Base-by-base conservation (phyloP, 2,888 invertebrate species). In the Scelioninae gen. 1 region DNA sequence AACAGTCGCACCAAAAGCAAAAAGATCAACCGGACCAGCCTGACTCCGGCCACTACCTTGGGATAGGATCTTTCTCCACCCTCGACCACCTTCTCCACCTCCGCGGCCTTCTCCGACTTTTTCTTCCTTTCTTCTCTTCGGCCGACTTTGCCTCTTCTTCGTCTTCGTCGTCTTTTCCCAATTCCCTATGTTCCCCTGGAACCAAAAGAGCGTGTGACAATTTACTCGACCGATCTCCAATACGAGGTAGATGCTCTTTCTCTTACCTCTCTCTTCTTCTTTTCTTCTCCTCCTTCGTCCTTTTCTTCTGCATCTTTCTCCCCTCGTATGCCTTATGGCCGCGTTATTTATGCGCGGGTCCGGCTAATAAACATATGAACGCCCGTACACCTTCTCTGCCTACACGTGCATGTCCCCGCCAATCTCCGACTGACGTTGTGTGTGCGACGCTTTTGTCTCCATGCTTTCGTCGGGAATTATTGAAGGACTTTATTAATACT, bases 361-460 rank as follows among this genome's bases (percentile, higher is more conserved):
- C 87, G 89, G 90, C 92, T 92, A 92, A 92, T 92, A 92, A 92
- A 92, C 92, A 92, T 92, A 92, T 92, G 92, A 92, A 91, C 92
- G 91, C 91, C 91, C 88, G 90, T 90, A 76, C 80, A 78, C 80
- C 74, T 79, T 87, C 89, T 88, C 88, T 88, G 89, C 90, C 88
- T 90, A 87, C 88, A 88, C 86, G 75, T 74, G 81, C 84, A 65
- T 83, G 53, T 80, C 55, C 80, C 80, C 79, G 80, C 79, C 84
- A 71, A 78, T 77, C 82, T 71, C n/a, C 63, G 10, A 11, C 55
- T 47, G 74, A 68, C 62, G 45, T 40, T 62, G 68, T 62, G 68
- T 62, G 53, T 60, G 68, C 68, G 47, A 68, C 47, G 72, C 79
- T 80, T 80, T 80, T 80, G 80, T 80, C 74, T 72, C 65, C 66